phyloP scores from a whole-genome alignment of 2,797 vertebrate genomes.

The Galago senegalensis region DNA sequence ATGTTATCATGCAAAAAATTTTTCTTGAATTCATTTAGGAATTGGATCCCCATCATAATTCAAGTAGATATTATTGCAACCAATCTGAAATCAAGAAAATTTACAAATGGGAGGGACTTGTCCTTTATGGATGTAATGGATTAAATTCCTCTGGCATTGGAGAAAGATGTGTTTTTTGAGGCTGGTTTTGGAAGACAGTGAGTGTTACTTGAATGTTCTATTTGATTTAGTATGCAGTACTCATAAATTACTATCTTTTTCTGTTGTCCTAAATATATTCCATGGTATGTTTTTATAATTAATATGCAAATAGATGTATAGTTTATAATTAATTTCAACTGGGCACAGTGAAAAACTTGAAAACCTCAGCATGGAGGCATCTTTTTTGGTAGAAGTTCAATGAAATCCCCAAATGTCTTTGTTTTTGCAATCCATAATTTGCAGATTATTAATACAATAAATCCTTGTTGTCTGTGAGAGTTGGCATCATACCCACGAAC shows the following conservation, averaged over 20 bases:
- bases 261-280: constrained; percentile 79
- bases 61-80: neutral
- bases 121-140: neutral
- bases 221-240: constrained; percentile 63
- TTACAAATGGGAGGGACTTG: neutral
- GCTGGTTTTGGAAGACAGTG: constrained; percentile 8
- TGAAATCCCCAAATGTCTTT: constrained; percentile 86
- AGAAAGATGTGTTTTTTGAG: constrained; percentile 37
- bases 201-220: constrained; percentile 30
- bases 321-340: constrained; percentile 86
- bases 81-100: neutral
- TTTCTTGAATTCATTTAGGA: constrained; percentile 22
- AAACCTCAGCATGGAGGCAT: constrained; percentile 84
- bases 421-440: constrained; percentile 85
- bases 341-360: constrained; percentile 82
- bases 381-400: constrained; percentile 85
- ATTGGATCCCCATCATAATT: neutral
- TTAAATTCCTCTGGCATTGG: constrained; percentile 16
- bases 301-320: constrained; percentile 86
- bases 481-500: constrained; percentile 83
- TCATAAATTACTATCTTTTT: constrained; percentile 70
- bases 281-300: constrained; percentile 84
- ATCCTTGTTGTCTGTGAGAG: constrained; percentile 86
- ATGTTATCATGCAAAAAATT: neutral
- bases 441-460: constrained; percentile 88